Conservation (phyloP, 2,113 vertebrate genomes). For the Empidonax traillii region DNA sequence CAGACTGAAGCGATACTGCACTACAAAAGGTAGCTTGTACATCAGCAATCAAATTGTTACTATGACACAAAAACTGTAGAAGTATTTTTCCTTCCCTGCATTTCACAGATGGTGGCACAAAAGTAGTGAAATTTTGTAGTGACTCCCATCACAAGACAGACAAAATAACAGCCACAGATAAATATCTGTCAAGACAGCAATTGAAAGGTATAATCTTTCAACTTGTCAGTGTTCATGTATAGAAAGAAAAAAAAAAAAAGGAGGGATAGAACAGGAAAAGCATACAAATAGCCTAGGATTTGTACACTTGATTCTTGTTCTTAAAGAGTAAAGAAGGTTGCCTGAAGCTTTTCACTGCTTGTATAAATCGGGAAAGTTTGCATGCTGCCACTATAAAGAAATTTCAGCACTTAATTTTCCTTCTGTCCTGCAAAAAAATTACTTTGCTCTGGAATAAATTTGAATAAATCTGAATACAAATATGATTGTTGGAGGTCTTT, state of each 20-base stretch:
- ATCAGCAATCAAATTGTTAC: background rate
- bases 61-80: background rate
- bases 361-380: background rate
- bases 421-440: background rate
- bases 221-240: background rate
- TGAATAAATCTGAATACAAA: background rate
- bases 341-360: background rate
- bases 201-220: slow-evolving; percentile 7
- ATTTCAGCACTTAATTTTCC: background rate
- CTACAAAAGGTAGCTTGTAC: background rate
- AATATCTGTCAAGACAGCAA: background rate
- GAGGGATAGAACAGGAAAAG: background rate
- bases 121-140: background rate
- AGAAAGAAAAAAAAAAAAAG: background rate
- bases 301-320: background rate
- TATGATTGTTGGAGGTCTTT: background rate
- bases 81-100: background rate
- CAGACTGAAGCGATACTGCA: background rate
- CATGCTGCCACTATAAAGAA: background rate
- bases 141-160: background rate
- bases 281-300: background rate
- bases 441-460: background rate
- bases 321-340: background rate
- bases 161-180: slow-evolving; percentile 28
- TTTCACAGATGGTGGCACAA: background rate